Evolutionary conservation across 2,888 invertebrate species (phyloP).

Genomic region (Amphimallon solstitiale): DNA sequence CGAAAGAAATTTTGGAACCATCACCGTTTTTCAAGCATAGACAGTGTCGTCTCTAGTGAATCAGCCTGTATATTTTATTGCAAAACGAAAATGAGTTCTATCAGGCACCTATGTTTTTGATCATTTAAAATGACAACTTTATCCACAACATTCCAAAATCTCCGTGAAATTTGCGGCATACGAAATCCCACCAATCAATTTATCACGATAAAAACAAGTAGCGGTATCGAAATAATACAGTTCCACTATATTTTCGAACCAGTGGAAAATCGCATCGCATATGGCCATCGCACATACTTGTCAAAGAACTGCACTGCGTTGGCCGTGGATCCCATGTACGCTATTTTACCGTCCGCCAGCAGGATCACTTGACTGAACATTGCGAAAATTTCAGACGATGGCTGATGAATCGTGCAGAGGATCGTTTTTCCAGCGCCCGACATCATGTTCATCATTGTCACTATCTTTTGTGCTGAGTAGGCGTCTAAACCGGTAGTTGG

Average conservation of each 20-base stretch:
- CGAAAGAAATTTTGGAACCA: too few relatives aligned
- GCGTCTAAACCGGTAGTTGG: constrained; percentile 95
- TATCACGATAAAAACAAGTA: too few relatives aligned
- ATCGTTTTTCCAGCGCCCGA: constrained; percentile 85
- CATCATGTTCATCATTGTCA: constrained; percentile 75
- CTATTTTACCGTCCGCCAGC: constrained; percentile 87
- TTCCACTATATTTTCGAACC: constrained; percentile 1
- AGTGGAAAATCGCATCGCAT: constrained; percentile 8
- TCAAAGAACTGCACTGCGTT: constrained; percentile 76
- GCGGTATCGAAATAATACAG: not conserved
- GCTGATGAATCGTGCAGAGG: constrained; percentile 94
- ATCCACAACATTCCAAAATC: too few relatives aligned
- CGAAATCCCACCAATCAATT: too few relatives aligned
- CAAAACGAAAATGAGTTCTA: too few relatives aligned
- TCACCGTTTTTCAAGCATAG: too few relatives aligned
- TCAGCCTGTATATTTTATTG: not conserved
- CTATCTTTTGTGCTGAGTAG: constrained; percentile 88
- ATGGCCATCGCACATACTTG: constrained; percentile 67
- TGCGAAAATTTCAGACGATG: constrained; percentile 86
- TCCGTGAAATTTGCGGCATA: too few relatives aligned
- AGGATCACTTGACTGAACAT: constrained; percentile 83
- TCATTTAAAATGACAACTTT: too few relatives aligned
- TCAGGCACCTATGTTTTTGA: too few relatives aligned
- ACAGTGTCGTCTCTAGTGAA: too few relatives aligned
- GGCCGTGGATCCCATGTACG: constrained; percentile 79